phyloP scores from a whole-genome alignment of 2,888 invertebrate genomes.

The Xanthorhoe spadicearia region DNA sequence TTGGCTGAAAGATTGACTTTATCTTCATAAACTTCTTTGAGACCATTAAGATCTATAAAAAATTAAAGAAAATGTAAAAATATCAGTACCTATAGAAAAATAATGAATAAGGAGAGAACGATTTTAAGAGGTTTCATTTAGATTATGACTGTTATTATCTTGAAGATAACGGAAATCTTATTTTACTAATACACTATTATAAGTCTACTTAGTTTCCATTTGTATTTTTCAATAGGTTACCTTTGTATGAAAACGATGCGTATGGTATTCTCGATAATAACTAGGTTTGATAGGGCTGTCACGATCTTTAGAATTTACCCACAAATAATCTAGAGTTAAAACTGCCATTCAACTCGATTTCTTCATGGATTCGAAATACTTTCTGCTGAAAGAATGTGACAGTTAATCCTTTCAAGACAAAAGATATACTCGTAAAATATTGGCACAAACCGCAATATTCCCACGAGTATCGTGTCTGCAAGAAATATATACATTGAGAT shows the following conservation, averaged over 20 bases:
- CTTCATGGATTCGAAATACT: background rate
- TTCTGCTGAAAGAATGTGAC: background rate
- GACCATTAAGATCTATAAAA: background rate
- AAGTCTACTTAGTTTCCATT: background rate
- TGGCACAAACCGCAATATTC: constrained; percentile 13
- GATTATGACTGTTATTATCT: no score
- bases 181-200: no score
- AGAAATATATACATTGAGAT: constrained; percentile 14
- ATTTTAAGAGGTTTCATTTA: no score
- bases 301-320: background rate
- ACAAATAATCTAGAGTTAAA: background rate
- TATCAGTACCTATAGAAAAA: background rate
- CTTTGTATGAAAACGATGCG: background rate
- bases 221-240: background rate
- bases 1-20: constrained; percentile 68
- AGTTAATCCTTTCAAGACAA: constrained; percentile 6
- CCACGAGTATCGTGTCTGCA: constrained; percentile 36
- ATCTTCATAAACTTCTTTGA: constrained; percentile 57
- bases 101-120: background rate
- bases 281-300: background rate
- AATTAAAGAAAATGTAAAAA: background rate
- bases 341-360: background rate
- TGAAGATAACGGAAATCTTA: background rate
- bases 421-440: constrained; percentile 7
- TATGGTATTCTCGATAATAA: background rate